Base-by-base conservation (phyloP, 2,113 vertebrate genomes). In the Micronycteris hirsuta region DNA sequence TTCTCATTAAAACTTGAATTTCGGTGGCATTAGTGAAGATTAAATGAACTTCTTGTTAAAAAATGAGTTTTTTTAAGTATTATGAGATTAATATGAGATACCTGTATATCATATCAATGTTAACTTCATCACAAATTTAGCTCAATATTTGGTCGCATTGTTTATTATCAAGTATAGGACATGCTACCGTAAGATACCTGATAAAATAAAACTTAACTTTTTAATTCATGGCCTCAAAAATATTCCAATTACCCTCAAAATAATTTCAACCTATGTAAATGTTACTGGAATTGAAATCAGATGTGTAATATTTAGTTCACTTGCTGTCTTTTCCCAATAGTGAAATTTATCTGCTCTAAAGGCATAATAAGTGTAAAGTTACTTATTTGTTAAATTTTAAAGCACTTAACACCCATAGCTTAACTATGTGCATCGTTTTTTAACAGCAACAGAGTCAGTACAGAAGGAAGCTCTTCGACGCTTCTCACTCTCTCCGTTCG, bases 371-470 rank as follows among this genome's bases (percentile, higher is more conserved):
- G 7, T 74, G 0, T 93, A 85, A 89, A 86, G 38, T 88, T n/a
- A 13, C 36, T 76, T 96, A 43, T 78, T 65, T 89, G 67, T 91
- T 88, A 73, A 77, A 84, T 82, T 96, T 94, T 96, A 68, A 87
- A 92, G 38, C 16, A 87, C 4, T 81, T 90, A 58, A 31, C 13
- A 80, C 31, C 38, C 38, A 19, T 80, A 92, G 45, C 26, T 36
- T 95, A 89, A 96, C 74, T 74, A 43, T 84, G 8, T 93, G 58
- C 86, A 33, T 8, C 28, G 95, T 97, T 97, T 98, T 95, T 54
- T 58, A 97, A 97, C 96, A 99, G 99, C 99, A 99, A 98, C 99
- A 99, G 91, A 99, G 98, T 98, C 99, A 99, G 95, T 99, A 99
- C 96, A 98, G 99, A 88, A 99, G 98, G 97, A 99, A 99, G 96